A percentile compares a stretch with the other conserved stretches of the same genome.
Evolutionary conservation across 2,888 invertebrate genomes (phyloP).

Genomic region (Parnassius orleans): DNA sequence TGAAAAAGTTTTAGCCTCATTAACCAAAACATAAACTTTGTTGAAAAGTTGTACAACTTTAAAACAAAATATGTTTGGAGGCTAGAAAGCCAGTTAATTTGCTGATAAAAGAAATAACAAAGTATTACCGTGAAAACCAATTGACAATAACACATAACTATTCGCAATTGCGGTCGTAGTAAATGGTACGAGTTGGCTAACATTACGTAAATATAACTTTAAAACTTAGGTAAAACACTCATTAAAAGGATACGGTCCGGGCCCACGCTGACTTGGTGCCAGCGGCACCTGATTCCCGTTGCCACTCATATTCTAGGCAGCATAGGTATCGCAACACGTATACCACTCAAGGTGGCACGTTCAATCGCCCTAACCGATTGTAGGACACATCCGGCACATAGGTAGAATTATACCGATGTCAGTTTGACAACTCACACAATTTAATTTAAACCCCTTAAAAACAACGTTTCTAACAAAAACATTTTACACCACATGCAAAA

Average conservation of each 20-base stretch:
- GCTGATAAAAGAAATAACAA: slow-evolving; percentile 20
- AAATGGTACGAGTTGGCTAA: slow-evolving; percentile 64
- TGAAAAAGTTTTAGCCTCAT: slow-evolving; percentile 18
- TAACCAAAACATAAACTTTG: slow-evolving; percentile 9
- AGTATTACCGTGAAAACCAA: slow-evolving; percentile 29
- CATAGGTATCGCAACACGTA: slow-evolving; percentile 82
- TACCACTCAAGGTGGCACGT: slow-evolving; percentile 83
- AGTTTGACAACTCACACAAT: slow-evolving; percentile 71
- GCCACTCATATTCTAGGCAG: slow-evolving; percentile 83
- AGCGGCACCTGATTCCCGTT: slow-evolving; percentile 84
- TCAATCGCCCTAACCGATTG: slow-evolving; percentile 77
- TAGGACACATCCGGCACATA: slow-evolving; percentile 81
- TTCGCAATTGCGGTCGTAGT: slow-evolving; percentile 62
- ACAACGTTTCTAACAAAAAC: slow-evolving; percentile 73
- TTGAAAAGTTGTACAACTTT: slow-evolving; percentile 3
- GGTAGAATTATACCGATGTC: slow-evolving; percentile 69
- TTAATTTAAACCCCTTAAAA: slow-evolving; percentile 65
- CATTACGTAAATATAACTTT: slow-evolving; percentile 75
- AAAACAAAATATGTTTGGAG: neutral
- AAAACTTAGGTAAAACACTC: slow-evolving; percentile 46
- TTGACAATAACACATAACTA: slow-evolving; percentile 35
- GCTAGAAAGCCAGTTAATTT: slow-evolving; percentile 6
- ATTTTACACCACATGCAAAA: slow-evolving; percentile 70
- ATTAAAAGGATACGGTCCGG: slow-evolving; percentile 82
- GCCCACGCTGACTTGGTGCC: slow-evolving; percentile 81